Evolutionary conservation across 2,797 vertebrate species (phyloP), one percentile per base, ranked within the genome.

Genomic region (Poecilia picta): DNA sequence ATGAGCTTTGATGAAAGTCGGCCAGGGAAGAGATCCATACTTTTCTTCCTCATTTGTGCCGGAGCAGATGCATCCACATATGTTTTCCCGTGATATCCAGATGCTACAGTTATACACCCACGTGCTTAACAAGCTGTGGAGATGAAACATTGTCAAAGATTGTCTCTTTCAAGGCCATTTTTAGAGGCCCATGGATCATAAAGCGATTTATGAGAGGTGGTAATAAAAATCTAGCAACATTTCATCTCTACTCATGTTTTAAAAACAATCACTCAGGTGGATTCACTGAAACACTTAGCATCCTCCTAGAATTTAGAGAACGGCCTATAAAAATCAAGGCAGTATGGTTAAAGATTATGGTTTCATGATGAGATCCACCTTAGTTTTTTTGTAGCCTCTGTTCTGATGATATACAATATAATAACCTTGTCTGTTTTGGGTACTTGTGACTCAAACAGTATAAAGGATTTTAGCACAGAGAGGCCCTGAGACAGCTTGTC

Each of bases 121-220:
- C 93, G 93, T 94, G 96, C 95, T 95, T 94, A 95, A 96, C 95
- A 96, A 96, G 95, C 95, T 95, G 95, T 81, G 94, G 95, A 96
- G 95, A 96, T 95, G 95, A 95, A 96, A 95, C 94, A 94, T 93
- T 92, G 91, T 92, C 94, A 93, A 87, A 92, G 93, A 94, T 93
- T 47, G 92, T 91, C 91, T 93, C 89, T 86, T 95, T 91, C 90
- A 91, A 94, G 89, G 91, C 87, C 80, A 86, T 92, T 94, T 93
- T 94, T 92, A 89, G 82, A 92, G 89, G 13, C 88, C 83, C 72
- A 16, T 82, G 78, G 80, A 92, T 94, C 93, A 94, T 90, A 87
- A 93, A 90, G 87, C 87, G 76, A 95, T 95, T 95, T 95, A 96
- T 92, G 91, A 77, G 85, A 36, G 5, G 76, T 23, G 90, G 90